These are phyloP conservation scores for Yasuhikotakia modesta DNA, from an alignment of 2,797 vertebrate genomes.

Conservation along the genomic window DNA sequence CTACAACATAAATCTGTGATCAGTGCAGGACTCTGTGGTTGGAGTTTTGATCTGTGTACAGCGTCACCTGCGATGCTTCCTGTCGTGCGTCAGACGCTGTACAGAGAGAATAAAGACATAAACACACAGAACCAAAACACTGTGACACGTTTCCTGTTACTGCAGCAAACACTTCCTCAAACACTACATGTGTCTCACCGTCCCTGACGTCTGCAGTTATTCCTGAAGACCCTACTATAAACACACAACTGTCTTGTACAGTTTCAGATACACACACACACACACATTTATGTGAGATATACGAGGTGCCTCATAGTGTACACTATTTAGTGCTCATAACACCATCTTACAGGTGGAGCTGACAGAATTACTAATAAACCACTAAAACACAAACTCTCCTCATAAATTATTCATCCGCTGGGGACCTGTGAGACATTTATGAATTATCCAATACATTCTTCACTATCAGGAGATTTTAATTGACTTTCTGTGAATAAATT, in stretches of 20 bases:
- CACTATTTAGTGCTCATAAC: slow-evolving; percentile 35
- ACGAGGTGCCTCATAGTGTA: not conserved
- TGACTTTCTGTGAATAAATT: slow-evolving; percentile 76
- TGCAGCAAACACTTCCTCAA: too few species aligned
- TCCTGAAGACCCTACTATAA: too few species aligned
- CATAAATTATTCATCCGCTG: slow-evolving; percentile 74
- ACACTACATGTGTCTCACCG: too few species aligned
- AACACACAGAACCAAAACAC: too few species aligned
- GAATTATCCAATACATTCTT: slow-evolving; percentile 78
- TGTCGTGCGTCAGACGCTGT: slow-evolving; percentile 33
- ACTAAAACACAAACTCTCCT: slow-evolving; percentile 69
- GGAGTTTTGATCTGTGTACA: slow-evolving; percentile 52
- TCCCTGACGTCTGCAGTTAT: too few species aligned
- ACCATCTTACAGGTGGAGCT: slow-evolving; percentile 51
- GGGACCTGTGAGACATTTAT: slow-evolving; percentile 78
- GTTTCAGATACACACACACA: too few species aligned
- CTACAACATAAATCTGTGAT: too few species aligned
- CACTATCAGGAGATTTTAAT: slow-evolving; percentile 82
- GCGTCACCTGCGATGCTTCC: slow-evolving; percentile 67
- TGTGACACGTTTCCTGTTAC: too few species aligned
- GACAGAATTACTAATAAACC: slow-evolving; percentile 62
- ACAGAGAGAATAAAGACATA: slow-evolving; percentile 16
- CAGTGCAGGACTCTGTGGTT: too few species aligned
- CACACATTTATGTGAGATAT: too few species aligned
- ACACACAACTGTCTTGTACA: too few species aligned